Conservation (phyloP, 2,113 vertebrate species). For the Aspidoscelis tigris region DNA sequence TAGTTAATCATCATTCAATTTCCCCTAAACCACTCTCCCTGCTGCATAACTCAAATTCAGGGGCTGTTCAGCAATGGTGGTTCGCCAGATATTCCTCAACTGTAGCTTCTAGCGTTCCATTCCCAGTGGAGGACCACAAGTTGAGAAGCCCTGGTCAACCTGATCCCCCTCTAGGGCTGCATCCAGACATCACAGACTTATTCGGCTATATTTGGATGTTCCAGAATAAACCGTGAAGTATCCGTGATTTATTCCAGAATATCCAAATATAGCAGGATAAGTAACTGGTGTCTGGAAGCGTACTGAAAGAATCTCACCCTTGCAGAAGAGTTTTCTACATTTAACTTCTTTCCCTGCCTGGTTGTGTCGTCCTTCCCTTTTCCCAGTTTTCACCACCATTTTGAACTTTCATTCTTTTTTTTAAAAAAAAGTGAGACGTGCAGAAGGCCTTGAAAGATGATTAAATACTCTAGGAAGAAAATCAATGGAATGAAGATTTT, state of each 20-base stretch:
- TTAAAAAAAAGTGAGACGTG: slow-evolving; percentile 70
- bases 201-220: too few species aligned
- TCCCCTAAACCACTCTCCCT: slow-evolving; percentile 66
- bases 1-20: slow-evolving; percentile 87
- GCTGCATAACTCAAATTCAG: slow-evolving; percentile 77
- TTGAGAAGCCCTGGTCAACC: too few species aligned
- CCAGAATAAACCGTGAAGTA: too few species aligned
- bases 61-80: background rate
- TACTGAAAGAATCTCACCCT: slow-evolving; percentile 50
- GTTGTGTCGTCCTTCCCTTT: background rate
- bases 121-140: too few species aligned
- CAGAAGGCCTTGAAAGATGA: slow-evolving; percentile 70
- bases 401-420: slow-evolving; percentile 29
- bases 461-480: slow-evolving; percentile 72
- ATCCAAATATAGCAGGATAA: too few species aligned
- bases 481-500: slow-evolving; percentile 71
- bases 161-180: too few species aligned
- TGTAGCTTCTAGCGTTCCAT: too few species aligned
- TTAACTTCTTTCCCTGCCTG: slow-evolving; percentile 37
- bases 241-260: too few species aligned
- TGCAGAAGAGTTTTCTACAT: slow-evolving; percentile 53
- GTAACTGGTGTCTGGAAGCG: too few species aligned
- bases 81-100: too few species aligned
- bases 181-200: too few species aligned
- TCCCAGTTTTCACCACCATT: slow-evolving; percentile 7